These are phyloP conservation scores for Sepioteuthis lessoniana DNA, from an alignment of 2,888 invertebrate genomes.

Conservation along the genomic window DNA sequence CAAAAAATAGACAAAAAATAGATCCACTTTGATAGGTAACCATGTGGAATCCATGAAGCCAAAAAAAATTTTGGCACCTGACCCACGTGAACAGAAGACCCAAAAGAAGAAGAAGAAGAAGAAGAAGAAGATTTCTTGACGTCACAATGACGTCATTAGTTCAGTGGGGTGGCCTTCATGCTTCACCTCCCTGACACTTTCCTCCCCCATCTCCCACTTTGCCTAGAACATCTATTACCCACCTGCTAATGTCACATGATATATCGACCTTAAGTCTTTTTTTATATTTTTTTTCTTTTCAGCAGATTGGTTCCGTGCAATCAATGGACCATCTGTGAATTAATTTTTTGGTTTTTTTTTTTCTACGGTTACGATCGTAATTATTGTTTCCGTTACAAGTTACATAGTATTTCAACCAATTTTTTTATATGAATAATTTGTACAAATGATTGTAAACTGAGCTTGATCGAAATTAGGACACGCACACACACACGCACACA, in stretches of 20 bases:
- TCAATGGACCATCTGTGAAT: too few relatives aligned
- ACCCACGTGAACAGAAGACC: constrained; percentile 2
- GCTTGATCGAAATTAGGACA: too few relatives aligned
- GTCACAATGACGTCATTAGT: constrained; percentile 10
- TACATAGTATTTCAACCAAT: too few relatives aligned
- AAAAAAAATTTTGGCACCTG: background rate
- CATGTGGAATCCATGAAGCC: background rate
- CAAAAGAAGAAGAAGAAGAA: too few relatives aligned
- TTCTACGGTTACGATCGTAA: too few relatives aligned
- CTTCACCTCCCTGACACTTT: background rate
- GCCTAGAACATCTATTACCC: background rate
- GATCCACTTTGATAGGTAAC: background rate
- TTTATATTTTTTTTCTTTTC: too few relatives aligned
- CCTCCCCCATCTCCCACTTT: background rate
- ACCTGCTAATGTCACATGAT: background rate
- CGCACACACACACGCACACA: too few relatives aligned
- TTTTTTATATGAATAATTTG: too few relatives aligned
- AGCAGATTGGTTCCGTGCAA: background rate
- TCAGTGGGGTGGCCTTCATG: constrained; percentile 2
- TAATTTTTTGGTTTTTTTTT: too few relatives aligned
- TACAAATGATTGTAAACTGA: too few relatives aligned
- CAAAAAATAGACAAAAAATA: background rate
- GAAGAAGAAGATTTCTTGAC: too few relatives aligned
- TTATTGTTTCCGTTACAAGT: too few relatives aligned
- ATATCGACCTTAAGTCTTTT: background rate